Conservation (phyloP, 2,113 vertebrate species). For the Acanthochromis polyacanthus region DNA sequence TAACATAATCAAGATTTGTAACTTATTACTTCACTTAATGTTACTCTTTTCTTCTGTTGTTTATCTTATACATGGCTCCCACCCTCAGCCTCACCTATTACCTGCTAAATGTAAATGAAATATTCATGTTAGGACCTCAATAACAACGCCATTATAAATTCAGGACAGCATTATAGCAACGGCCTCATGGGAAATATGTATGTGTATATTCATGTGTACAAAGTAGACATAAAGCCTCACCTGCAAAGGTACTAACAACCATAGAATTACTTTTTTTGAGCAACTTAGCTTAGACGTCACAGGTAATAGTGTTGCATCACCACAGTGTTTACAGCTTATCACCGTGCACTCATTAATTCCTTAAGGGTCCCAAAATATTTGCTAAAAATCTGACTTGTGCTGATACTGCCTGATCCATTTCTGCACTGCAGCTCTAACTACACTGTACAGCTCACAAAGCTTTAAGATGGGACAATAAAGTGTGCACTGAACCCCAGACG, state of each 20-base stretch:
- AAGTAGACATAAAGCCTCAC: not conserved
- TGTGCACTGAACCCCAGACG: not conserved
- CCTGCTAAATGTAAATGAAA: not conserved
- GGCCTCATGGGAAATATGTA: not conserved
- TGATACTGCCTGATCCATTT: not conserved
- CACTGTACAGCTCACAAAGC: not conserved
- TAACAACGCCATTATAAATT: not conserved
- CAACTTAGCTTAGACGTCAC: not conserved
- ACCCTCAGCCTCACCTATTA: not conserved
- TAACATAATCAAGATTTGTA: too few relatives aligned
- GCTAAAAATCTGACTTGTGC: not conserved
- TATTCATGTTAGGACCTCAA: not conserved
- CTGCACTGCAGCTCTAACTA: not conserved
- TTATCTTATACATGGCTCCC: not conserved
- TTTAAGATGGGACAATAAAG: not conserved
- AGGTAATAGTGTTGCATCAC: not conserved
- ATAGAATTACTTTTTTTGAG: conserved; percentile 18
- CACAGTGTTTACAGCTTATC: not conserved
- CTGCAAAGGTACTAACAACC: not conserved
- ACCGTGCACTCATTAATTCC: not conserved
- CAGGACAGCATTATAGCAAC: not conserved
- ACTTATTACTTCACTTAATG: not conserved
- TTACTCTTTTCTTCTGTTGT: not conserved
- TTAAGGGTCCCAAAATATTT: not conserved
- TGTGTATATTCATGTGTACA: not conserved